phyloP scores from a whole-genome alignment of 2,888 invertebrate genomes.

The Apamea anceps region DNA sequence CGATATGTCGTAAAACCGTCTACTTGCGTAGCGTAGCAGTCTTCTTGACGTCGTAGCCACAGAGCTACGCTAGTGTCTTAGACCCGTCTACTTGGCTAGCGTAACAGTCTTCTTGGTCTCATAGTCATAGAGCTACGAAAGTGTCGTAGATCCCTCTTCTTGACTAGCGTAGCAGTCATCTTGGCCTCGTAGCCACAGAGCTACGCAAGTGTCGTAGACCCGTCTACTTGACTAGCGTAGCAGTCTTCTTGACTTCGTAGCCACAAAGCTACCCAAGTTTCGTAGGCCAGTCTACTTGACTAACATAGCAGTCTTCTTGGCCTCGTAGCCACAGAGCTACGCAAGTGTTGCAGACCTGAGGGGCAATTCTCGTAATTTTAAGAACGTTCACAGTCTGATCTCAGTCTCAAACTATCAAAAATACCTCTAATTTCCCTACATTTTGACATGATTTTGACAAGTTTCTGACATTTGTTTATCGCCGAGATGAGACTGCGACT shows the following conservation, averaged over 20 bases:
- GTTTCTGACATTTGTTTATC: too few relatives aligned
- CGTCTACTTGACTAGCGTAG: neutral
- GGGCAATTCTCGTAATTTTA: too few relatives aligned
- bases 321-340: neutral
- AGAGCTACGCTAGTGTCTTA: neutral
- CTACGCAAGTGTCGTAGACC: neutral
- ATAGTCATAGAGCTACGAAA: too few relatives aligned
- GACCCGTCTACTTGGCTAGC: neutral
- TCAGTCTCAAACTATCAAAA: too few relatives aligned
- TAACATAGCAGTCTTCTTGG: neutral
- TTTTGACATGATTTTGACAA: too few relatives aligned
- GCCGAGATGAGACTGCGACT: too few relatives aligned
- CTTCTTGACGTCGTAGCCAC: neutral
- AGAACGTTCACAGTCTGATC: too few relatives aligned
- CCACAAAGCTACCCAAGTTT: neutral
- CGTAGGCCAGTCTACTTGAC: neutral
- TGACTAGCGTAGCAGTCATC: neutral
- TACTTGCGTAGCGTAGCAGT: neutral
- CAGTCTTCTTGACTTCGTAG: neutral
- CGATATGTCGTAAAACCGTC: neutral
- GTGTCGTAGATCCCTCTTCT: neutral
- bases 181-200: neutral
- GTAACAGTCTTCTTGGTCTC: neutral
- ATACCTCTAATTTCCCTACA: too few relatives aligned
- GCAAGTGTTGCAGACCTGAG: too few relatives aligned